A percentile compares a stretch with the other conserved stretches of the same genome.
phyloP scores from a whole-genome alignment of 2,797 vertebrate species.

The Carapus acus region DNA sequence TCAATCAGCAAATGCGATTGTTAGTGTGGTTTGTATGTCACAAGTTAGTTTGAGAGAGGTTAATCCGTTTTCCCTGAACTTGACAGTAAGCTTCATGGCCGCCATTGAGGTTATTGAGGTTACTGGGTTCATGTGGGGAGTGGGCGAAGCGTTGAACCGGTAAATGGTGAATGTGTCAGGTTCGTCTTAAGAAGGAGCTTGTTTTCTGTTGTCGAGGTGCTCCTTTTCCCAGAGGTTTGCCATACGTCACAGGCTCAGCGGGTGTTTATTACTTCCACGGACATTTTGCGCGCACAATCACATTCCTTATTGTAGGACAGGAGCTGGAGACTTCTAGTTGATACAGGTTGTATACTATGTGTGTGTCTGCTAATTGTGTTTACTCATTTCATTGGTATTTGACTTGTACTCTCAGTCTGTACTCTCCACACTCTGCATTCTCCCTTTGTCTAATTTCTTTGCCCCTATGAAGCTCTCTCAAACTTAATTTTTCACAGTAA shows the following conservation, averaged over 20 bases:
- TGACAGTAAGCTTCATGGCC: constrained; percentile 1
- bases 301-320: too few species aligned
- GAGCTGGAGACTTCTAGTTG: neutral
- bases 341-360: neutral
- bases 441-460: too few species aligned
- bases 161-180: constrained; percentile 22
- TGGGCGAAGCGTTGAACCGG: constrained; percentile 6
- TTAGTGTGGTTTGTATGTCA: neutral
- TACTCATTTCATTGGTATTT: too few species aligned
- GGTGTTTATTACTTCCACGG: too few species aligned
- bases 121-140: constrained; percentile 39
- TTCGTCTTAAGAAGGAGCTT: constrained; percentile 25
- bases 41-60: neutral
- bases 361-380: too few species aligned
- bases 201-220: constrained; percentile 1
- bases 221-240: neutral
- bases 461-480: too few species aligned
- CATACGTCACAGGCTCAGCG: too few species aligned
- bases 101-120: constrained; percentile 31
- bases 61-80: neutral
- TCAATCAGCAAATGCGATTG: neutral
- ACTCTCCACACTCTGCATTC: too few species aligned
- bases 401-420: too few species aligned
- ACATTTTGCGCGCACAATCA: too few species aligned
- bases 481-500: too few species aligned